These are phyloP conservation scores for Crossaster papposus DNA, from an alignment of 53 echinoderm and acorn worm species.

Conservation along the genomic window DNA sequence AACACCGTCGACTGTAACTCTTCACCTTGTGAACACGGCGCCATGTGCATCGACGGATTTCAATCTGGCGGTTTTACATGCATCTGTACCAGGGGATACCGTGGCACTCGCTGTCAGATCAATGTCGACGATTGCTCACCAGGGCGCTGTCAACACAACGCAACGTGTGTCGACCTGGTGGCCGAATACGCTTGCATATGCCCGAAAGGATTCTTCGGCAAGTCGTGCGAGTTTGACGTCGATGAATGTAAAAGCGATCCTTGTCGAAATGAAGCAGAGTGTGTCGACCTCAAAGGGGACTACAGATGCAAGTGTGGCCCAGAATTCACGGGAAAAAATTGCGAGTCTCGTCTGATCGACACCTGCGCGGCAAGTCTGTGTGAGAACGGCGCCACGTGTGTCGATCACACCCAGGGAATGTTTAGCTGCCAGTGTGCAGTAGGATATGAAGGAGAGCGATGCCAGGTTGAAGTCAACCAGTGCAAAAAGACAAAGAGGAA, in stretches of 20 bases:
- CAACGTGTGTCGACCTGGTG: constrained; percentile 86
- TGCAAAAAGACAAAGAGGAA: constrained; percentile 49
- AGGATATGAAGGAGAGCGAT: constrained; percentile 84
- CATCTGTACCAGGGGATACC: constrained; percentile 83
- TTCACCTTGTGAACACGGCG: constrained; percentile 81
- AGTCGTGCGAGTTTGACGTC: constrained; percentile 78
- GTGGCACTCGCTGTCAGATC: constrained; percentile 88
- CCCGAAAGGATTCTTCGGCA: constrained; percentile 80
- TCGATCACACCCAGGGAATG: constrained; percentile 71
- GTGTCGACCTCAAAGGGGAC: constrained; percentile 73
- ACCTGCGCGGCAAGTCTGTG: constrained; percentile 80
- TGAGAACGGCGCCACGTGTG: constrained; percentile 65
- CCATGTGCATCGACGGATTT: constrained; percentile 85
- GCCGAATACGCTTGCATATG: constrained; percentile 87
- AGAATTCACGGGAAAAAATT: constrained; percentile 76
- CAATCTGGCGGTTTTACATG: constrained; percentile 72
- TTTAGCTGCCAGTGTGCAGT: constrained; percentile 80
- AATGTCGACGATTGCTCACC: constrained; percentile 87
- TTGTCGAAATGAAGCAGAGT: constrained; percentile 74
- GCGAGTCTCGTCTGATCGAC: constrained; percentile 69
- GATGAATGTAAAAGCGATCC: constrained; percentile 88
- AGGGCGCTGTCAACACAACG: constrained; percentile 73
- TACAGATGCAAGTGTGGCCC: constrained; percentile 76
- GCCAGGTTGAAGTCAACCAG: constrained; percentile 83
- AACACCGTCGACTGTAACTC: constrained; percentile 66